These are phyloP conservation scores for Hydrozoanthus gracilis DNA, from an alignment of 92 coral and sea anemone genomes.

Conservation along the genomic window DNA sequence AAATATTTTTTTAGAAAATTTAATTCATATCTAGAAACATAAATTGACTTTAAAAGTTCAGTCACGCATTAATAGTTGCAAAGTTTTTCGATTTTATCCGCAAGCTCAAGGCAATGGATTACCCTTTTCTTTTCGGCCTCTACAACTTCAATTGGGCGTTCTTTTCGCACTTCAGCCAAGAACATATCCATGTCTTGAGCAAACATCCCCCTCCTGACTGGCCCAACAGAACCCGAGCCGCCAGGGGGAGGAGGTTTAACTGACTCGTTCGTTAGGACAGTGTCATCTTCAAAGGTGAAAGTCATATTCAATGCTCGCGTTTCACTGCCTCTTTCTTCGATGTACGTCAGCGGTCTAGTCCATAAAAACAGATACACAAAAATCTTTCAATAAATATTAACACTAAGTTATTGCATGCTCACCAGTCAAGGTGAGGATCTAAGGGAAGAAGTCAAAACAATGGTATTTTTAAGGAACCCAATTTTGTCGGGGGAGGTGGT, in stretches of 20 bases:
- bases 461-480: too few relatives aligned
- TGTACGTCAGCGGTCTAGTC: slow-evolving; percentile 58
- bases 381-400: background rate
- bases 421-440: too few relatives aligned
- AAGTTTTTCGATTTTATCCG: slow-evolving; percentile 64
- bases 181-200: slow-evolving; percentile 74
- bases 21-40: too few relatives aligned
- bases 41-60: too few relatives aligned
- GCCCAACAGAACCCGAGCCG: slow-evolving; percentile 25
- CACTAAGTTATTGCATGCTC: background rate
- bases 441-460: too few relatives aligned
- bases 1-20: too few relatives aligned
- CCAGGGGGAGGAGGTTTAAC: slow-evolving; percentile 46
- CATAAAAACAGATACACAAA: background rate
- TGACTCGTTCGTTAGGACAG: slow-evolving; percentile 47
- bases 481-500: too few relatives aligned
- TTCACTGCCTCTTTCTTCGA: slow-evolving; percentile 50
- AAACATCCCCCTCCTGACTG: slow-evolving; percentile 68
- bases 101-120: slow-evolving; percentile 74
- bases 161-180: slow-evolving; percentile 66
- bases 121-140: slow-evolving; percentile 64
- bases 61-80: too few relatives aligned
- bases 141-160: slow-evolving; percentile 67
- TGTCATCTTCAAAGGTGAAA: slow-evolving; percentile 77
- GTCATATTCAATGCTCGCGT: slow-evolving; percentile 60